These are phyloP conservation scores for Babyrousa celebensis DNA, from an alignment of 2,797 vertebrate species.

Conservation along the genomic window DNA sequence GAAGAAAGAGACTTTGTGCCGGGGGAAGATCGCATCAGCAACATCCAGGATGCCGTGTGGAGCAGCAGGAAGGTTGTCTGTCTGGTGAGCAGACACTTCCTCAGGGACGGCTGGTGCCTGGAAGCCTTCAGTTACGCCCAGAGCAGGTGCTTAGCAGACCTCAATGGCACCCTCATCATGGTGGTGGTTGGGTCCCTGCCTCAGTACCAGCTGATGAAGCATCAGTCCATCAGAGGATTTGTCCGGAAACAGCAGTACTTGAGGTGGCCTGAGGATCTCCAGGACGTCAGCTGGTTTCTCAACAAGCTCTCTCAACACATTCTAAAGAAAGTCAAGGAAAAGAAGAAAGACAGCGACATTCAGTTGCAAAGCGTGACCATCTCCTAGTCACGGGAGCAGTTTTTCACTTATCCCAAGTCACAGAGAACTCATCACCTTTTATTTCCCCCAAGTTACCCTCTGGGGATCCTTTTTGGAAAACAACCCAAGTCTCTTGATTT, in stretches of 20 bases:
- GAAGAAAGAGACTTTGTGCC: conserved; percentile 97
- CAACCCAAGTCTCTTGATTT: neutral
- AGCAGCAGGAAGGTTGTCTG: conserved; percentile 95
- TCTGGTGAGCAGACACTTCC: conserved; percentile 95
- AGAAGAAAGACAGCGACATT: conserved; percentile 38
- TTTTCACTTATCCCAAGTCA: neutral
- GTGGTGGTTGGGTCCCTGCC: conserved; percentile 94
- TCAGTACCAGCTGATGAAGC: conserved; percentile 93
- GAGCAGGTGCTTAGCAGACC: conserved; percentile 92
- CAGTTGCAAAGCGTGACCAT: conserved; percentile 81
- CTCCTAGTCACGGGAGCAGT: conserved; percentile 12
- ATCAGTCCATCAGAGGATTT: conserved; percentile 91
- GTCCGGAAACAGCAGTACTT: conserved; percentile 93
- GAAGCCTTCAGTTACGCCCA: conserved; percentile 95
- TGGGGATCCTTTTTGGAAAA: neutral
- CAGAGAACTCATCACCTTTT: neutral
- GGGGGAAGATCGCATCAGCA: conserved; percentile 94
- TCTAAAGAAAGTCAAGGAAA: conserved; percentile 90
- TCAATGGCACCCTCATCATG: conserved; percentile 93
- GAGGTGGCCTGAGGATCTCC: conserved; percentile 95
- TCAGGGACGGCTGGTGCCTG: conserved; percentile 96
- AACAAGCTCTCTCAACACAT: conserved; percentile 92
- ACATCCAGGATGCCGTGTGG: conserved; percentile 95
- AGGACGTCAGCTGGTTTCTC: conserved; percentile 96
- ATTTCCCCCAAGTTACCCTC: neutral